Evolutionary conservation across 2,797 vertebrate genomes (phyloP).

Genomic region (Echiichthys vipera): DNA sequence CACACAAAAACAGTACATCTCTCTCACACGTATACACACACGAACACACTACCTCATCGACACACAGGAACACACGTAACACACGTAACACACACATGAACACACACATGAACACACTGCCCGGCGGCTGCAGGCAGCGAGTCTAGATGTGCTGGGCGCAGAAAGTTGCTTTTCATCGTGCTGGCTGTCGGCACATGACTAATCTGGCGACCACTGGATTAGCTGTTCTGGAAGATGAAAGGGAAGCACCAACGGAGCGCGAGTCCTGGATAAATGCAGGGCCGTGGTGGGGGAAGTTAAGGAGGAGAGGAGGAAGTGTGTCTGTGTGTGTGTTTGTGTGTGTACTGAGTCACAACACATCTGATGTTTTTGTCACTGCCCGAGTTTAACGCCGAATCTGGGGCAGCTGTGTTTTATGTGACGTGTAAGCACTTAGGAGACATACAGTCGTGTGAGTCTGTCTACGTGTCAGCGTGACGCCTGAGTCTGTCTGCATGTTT

Average conservation of each 20-base stretch:
- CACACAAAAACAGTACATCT: not conserved
- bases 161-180: constrained; percentile 32
- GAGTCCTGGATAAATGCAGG: constrained; percentile 45
- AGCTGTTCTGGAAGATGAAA: constrained; percentile 57
- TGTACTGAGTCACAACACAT: constrained; percentile 59
- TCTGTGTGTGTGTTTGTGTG: not conserved
- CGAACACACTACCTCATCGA: not conserved
- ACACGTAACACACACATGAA: not conserved
- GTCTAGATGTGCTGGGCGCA: constrained; percentile 16
- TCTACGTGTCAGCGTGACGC: not conserved
- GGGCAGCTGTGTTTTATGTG: constrained; percentile 41
- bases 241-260: constrained; percentile 7
- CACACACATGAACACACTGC: constrained; percentile 4
- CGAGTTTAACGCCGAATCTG: constrained; percentile 56
- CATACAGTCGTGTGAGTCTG: not conserved
- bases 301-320: constrained; percentile 12
- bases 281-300: not conserved
- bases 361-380: constrained; percentile 59
- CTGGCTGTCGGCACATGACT: constrained; percentile 57
- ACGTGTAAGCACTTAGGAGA: not conserved
- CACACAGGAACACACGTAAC: too few relatives aligned
- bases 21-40: not conserved
- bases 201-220: constrained; percentile 59
- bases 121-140: constrained; percentile 30
- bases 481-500: not conserved